These are phyloP conservation scores for Pocillopora damicornis DNA, from an alignment of 64 coral and sea anemone species.

Conservation along the genomic window DNA sequence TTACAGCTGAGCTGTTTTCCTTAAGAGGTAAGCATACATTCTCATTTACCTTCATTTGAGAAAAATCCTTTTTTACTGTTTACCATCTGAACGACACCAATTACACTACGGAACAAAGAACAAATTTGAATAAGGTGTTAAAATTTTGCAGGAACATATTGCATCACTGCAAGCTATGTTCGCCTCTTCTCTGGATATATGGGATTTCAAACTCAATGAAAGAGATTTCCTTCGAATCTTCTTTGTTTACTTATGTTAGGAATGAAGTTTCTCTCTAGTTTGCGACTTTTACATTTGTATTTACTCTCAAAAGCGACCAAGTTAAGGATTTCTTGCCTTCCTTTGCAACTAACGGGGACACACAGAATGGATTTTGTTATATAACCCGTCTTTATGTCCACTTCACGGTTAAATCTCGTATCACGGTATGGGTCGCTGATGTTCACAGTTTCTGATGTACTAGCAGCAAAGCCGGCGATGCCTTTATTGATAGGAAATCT, in stretches of 20 bases:
- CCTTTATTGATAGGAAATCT: constrained; percentile 88
- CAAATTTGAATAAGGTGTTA: not conserved
- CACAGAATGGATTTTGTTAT: constrained; percentile 87
- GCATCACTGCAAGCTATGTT: no score
- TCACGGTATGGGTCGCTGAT: constrained; percentile 94
- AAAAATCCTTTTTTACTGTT: constrained; percentile 89
- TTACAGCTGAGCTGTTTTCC: no score
- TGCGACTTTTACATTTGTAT: not conserved
- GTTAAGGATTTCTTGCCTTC: constrained; percentile 38
- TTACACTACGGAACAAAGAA: constrained; percentile 56
- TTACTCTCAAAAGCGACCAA: not conserved
- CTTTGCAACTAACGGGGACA: constrained; percentile 91
- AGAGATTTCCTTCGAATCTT: no score
- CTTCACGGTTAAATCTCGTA: constrained; percentile 86
- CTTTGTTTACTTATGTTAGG: no score
- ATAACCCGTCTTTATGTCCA: constrained; percentile 91
- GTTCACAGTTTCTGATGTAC: constrained; percentile 66
- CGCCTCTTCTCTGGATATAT: no score
- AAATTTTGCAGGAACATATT: no score
- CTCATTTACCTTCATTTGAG: constrained; percentile 67
- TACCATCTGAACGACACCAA: constrained; percentile 87
- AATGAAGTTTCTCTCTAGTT: no score
- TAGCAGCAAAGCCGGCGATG: constrained; percentile 79
- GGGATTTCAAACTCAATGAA: no score
- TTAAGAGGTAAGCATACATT: no score